Evolutionary conservation across 2,888 invertebrate genomes (phyloP), one percentile per base, ranked within the genome.

Genomic region (Noctua comes): DNA sequence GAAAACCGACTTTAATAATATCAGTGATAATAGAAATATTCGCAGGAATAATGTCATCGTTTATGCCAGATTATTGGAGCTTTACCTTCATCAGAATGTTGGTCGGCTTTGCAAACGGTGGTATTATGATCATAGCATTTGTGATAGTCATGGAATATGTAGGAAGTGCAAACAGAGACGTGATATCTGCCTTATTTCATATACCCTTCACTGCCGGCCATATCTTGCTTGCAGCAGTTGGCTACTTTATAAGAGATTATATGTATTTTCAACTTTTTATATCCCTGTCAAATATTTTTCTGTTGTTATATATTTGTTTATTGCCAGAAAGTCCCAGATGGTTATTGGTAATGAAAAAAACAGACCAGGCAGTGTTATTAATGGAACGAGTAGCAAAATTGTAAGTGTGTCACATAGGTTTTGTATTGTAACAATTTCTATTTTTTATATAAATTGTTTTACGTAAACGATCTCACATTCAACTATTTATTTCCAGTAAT

Each of bases 281-380:
- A 88, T 98, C 98, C 0, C 89, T 97, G 11, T 95, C 96, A 0
- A 97, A 96, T 62, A 89, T 97, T 36, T 86, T 98, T 70, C 94
- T 98, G 68, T 94, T 98, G 48, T 92, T 97, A 2, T 98, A 98
- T 88, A 97, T 97, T 90, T 98, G 98, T 97, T 88, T 98, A 64
- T 94, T 98, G 68, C 98, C 98, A 8, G 98, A 98, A 95, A 98
- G 98, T 0, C 98, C 98, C 0, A 97, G 98, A 87, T 98, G 98
- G 98, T 95, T 98, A 31, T 94, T 98, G 62, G 97, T 98, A 27
- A 97, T 97, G 21, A 98, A 98, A 2, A 97, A 97, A 86, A 96
- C 97, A 72, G 97, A 97, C 18, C 93, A 97, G 80, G 98, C 98
- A 0, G 95, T 98, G 1, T 89, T 91, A 75, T 95, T 98, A n/a